phyloP scores from a whole-genome alignment of 2,113 vertebrate species.

The Serinus canaria region DNA sequence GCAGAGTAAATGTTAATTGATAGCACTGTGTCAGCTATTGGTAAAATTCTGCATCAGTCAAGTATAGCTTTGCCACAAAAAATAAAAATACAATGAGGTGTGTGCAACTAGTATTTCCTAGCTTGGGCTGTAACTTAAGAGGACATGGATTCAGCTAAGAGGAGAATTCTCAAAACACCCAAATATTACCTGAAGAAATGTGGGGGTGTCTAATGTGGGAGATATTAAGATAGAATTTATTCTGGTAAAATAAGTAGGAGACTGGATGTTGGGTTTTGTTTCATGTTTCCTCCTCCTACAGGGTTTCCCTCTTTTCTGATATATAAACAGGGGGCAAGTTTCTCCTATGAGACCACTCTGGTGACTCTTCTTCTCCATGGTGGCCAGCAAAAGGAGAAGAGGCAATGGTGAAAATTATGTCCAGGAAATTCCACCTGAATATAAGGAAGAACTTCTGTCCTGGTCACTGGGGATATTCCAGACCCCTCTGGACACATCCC shows the following conservation, averaged over 20 bases:
- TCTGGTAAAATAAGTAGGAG: background rate
- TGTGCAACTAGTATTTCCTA: background rate
- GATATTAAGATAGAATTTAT: background rate
- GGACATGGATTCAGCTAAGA: accelerated
- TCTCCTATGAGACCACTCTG: background rate
- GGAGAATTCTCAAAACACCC: background rate
- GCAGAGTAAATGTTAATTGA: background rate
- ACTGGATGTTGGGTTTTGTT: background rate
- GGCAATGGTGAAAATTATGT: background rate
- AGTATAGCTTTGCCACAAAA: background rate
- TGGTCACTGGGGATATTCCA: background rate
- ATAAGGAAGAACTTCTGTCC: background rate
- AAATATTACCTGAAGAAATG: background rate
- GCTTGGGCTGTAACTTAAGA: accelerated
- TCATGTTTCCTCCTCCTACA: background rate
- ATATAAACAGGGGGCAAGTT: background rate
- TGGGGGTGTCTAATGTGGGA: background rate
- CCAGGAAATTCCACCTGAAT: background rate
- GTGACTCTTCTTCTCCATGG: background rate
- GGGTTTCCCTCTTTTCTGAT: background rate
- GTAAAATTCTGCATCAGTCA: background rate
- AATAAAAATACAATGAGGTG: background rate
- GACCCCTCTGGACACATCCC: accelerated
- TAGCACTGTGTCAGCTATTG: background rate
- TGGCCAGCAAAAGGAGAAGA: background rate